Base-by-base conservation (phyloP, 2,797 vertebrate genomes). In the Danio tinwini region DNA sequence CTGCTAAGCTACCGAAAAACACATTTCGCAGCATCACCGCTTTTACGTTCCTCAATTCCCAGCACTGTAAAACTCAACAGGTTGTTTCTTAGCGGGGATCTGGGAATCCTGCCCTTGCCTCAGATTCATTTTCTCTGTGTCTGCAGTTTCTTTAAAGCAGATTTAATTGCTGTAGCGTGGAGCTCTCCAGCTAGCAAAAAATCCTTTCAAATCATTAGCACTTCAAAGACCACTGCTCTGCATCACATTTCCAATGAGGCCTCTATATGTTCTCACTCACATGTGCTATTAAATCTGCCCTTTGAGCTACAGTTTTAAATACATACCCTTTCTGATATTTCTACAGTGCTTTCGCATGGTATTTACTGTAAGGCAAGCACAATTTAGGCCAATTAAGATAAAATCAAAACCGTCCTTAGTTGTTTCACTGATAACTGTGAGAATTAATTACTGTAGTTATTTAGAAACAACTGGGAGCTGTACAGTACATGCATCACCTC, bases 401-500 rank as follows among this genome's bases (percentile, higher is more conserved):
- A 84, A 82, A 82, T 79, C 67, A 75, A 78, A 79, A 79, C 72
- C 67, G 45, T 76, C 50, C 19, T 21, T 67, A 65, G 71, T 56
- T 70, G 78, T 77, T 85, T 80, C 67, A n/a, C 49, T 62, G 61
- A 72, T 71, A 71, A 80, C 80, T 56, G 52, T 1, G 29, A 52
- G 21, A 45, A 49, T 58, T 37, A 74, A 71, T 72, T 42, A 52
- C 19, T 17, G 11, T 74, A 78, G 75, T 55, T 45, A 50, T 45
- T 78, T 84, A n/a, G 70, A 75, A 77, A 84, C 72, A 72, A 47
- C 40, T 12, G 21, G 53, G 39, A 58, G 42, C 55, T 59, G 63
- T 40, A 37, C 49, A 53, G 37, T 74, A 74, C 72, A 64, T 78
- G 81, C 42, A 90, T 90, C 90, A 76, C 85, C 89, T 90, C 84